Evolutionary conservation across 2,888 invertebrate genomes (phyloP).

Genomic region (Drosophila robusta): DNA sequence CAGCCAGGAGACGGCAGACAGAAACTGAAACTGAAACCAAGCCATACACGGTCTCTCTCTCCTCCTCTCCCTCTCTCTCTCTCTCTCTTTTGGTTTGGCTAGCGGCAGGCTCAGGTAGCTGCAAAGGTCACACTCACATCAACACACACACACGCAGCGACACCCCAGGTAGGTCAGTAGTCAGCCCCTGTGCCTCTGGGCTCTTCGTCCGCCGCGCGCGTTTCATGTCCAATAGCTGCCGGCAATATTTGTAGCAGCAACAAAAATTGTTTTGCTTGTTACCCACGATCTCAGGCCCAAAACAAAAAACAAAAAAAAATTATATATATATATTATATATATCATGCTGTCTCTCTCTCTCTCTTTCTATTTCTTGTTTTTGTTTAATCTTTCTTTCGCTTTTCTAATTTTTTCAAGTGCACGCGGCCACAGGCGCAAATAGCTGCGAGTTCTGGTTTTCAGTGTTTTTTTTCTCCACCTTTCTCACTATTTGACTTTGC

Average conservation of each 20-base stretch:
- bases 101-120: constrained; percentile 42
- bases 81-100: neutral
- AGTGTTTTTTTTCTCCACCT: constrained; percentile 2
- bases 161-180: constrained; percentile 44
- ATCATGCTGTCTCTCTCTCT: neutral
- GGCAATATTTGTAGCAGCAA: constrained; percentile 47
- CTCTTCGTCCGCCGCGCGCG: constrained; percentile 13
- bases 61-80: neutral
- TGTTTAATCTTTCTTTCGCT: constrained; percentile 17
- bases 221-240: constrained; percentile 51
- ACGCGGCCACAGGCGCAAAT: constrained; percentile 42
- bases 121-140: constrained; percentile 33
- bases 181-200: constrained; percentile 17
- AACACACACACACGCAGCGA: constrained; percentile 4
- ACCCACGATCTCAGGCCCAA: constrained; percentile 24
- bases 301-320: constrained; percentile 9
- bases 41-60: neutral
- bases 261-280: constrained; percentile 22
- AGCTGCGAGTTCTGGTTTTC: constrained; percentile 16
- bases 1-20: constrained; percentile 33
- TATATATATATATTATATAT: constrained; percentile 1
- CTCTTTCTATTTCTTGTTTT: constrained; percentile 6
- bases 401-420: constrained; percentile 49
- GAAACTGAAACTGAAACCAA: constrained; percentile 21
- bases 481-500: constrained; percentile 10